Evolutionary conservation across 2,797 vertebrate species (phyloP), one percentile per base, ranked within the genome.

Genomic region (Darevskia nairensis): DNA sequence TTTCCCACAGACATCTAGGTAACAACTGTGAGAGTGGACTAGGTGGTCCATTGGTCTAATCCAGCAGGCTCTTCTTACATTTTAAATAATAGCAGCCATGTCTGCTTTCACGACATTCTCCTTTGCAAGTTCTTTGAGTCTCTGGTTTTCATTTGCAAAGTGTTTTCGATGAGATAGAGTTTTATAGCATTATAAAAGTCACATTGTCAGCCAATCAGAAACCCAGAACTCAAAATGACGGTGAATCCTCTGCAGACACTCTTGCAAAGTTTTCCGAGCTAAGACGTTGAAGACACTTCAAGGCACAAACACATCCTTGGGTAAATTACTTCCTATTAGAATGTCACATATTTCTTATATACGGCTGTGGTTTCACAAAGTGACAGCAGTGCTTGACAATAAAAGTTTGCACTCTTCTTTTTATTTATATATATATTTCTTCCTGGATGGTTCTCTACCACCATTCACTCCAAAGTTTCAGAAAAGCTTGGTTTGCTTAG

Each of bases 321-420:
- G 95, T 97, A 97, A 97, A 97, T 97, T 96, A 96, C 96, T 96
- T 97, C 95, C 96, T 97, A 97, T 97, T 97, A 97, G 96, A 96
- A 94, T 97, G 97, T 97, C 97, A 97, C 96, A 97, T 97, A 97
- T 97, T 97, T 97, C 97, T 97, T 97, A 96, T 96, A 96, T 97
- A 97, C 88, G 94, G 96, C 96, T 96, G 90, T 89, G 94, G 95
- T 96, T 97, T 95, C 95, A 95, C 94, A 95, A 97, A 96, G 94
- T 97, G 96, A 97, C 97, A 97, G 96, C 94, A 93, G 89, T 39
- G 44, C 89, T 95, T 96, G 96, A 96, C 96, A 97, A 97, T 97
- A 97, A 97, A 97, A 97, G 94, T 97, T 96, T 96, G 96, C 94
- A 95, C 95, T 96, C 94, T 93, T 96, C 50, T 15, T 96, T 96